phyloP scores from a whole-genome alignment of 2,888 invertebrate genomes.

The Chrysolina americana region DNA sequence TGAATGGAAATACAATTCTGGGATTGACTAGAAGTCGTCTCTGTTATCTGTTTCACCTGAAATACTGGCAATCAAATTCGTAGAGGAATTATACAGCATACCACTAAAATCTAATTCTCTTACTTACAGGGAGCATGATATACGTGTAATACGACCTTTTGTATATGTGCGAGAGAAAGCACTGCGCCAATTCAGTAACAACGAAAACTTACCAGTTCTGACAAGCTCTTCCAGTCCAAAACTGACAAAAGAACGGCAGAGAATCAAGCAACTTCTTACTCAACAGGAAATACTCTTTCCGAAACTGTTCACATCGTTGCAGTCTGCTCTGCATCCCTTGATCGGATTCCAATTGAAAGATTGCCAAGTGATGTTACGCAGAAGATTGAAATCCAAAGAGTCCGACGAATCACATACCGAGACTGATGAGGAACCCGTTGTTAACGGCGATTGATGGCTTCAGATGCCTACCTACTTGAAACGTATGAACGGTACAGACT shows the following conservation, averaged over 20 bases:
- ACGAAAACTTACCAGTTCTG: constrained; percentile 79
- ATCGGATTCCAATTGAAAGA: constrained; percentile 67
- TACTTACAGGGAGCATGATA: constrained; percentile 79
- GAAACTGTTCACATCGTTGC: constrained; percentile 80
- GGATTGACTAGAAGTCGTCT: too few species aligned
- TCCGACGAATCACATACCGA: constrained; percentile 74
- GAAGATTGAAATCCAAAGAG: constrained; percentile 75
- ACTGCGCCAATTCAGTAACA: constrained; percentile 81
- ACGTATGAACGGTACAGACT: constrained; percentile 35
- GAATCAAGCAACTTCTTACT: constrained; percentile 79
- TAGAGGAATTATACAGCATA: too few species aligned
- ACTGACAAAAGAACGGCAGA: constrained; percentile 69
- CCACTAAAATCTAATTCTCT: constrained; percentile 21
- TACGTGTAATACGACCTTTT: constrained; percentile 89
- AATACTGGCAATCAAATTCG: too few species aligned
- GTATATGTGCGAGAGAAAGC: constrained; percentile 87
- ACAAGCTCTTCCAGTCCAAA: constrained; percentile 60
- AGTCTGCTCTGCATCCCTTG: constrained; percentile 83
- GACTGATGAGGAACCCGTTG: constrained; percentile 79
- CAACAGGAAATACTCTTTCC: constrained; percentile 85
- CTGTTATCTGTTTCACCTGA: too few species aligned
- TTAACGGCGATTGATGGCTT: constrained; percentile 66
- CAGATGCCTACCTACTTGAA: neutral
- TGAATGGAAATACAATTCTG: too few species aligned
- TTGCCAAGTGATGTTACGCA: constrained; percentile 73